Base-by-base conservation (phyloP, 2,888 invertebrate genomes). In the Amblyteles armatorius region DNA sequence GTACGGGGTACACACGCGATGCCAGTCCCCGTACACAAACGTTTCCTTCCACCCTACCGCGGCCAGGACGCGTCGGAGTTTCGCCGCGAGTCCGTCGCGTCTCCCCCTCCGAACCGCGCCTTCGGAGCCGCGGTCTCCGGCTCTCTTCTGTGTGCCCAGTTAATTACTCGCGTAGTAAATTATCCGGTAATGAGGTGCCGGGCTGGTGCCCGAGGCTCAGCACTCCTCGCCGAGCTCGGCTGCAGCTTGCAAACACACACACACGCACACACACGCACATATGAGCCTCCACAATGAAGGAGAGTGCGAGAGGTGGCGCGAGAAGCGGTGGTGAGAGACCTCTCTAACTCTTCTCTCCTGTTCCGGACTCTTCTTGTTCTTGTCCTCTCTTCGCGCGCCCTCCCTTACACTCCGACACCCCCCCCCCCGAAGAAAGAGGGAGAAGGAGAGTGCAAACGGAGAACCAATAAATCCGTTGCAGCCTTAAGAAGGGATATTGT, bases 111-210 rank as follows among this genome's bases (percentile, higher is more conserved):
- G 33, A 72, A 29, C 44, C 52, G 65, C 48, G 29, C 69, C 80
- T 50, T 33, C 6, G 68, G 44, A 86, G 76, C 82, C 89, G 86
- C 89, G 88, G 89, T 89, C 88, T n/a, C 88, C 90, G 91, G 90
- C 81, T 68, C 67, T 84, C 79, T 67, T 74, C 91, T 92, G 93
- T 93, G 91, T 93, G 92, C 92, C 92, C 91, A 92, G 93, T 93
- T 93, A 93, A 93, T 93, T 93, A 93, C 93, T 92, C 92, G 91
- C 90, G 93, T 92, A 92, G 93, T 93, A 93, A 93, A 93, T 93
- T 93, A 93, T 93, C 92, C 88, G 90, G 91, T 93, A 93, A 93
- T 93, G 93, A 93, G 93, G 93, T 93, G 93, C 93, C 92, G 93
- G 92, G 90, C 88, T 89, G 87, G 87, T 88, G 93, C 93, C 93